Evolutionary conservation across 2,888 invertebrate genomes (phyloP).

Genomic region (Clitarchus hookeri): DNA sequence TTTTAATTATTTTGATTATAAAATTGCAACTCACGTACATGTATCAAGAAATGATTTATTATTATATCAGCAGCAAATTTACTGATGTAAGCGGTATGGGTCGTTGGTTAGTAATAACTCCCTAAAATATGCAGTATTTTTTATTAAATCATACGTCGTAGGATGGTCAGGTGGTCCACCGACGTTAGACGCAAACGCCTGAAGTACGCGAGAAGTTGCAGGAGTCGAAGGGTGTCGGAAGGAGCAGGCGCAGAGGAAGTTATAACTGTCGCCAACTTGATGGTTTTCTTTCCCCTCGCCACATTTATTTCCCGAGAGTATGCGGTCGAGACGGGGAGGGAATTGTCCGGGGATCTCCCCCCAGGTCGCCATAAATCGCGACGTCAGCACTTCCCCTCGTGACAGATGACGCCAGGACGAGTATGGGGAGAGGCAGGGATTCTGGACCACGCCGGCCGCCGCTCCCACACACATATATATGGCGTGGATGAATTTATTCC

Average conservation of each 20-base stretch:
- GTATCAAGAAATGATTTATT: too few species aligned
- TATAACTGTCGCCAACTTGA: background rate
- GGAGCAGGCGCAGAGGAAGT: background rate
- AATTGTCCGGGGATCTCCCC: background rate
- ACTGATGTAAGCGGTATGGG: too few species aligned
- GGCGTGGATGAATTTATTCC: background rate
- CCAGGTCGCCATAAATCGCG: background rate
- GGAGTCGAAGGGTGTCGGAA: background rate
- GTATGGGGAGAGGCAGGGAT: background rate
- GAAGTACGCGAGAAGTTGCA: background rate
- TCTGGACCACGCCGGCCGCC: background rate
- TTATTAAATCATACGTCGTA: too few species aligned
- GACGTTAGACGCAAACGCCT: background rate
- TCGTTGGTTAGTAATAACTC: too few species aligned
- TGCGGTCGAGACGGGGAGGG: background rate
- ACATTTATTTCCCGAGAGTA: conserved; percentile 1
- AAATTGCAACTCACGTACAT: too few species aligned
- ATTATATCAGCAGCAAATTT: too few species aligned
- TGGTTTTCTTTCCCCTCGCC: background rate
- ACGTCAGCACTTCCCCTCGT: background rate
- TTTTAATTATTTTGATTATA: too few species aligned
- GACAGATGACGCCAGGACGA: background rate
- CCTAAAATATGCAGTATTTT: too few species aligned
- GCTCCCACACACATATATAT: too few species aligned
- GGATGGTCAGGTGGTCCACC: too few species aligned